Evolutionary conservation across 2,113 vertebrate genomes (phyloP), one percentile per base, ranked within the genome.

Genomic region (Petromus typicus): DNA sequence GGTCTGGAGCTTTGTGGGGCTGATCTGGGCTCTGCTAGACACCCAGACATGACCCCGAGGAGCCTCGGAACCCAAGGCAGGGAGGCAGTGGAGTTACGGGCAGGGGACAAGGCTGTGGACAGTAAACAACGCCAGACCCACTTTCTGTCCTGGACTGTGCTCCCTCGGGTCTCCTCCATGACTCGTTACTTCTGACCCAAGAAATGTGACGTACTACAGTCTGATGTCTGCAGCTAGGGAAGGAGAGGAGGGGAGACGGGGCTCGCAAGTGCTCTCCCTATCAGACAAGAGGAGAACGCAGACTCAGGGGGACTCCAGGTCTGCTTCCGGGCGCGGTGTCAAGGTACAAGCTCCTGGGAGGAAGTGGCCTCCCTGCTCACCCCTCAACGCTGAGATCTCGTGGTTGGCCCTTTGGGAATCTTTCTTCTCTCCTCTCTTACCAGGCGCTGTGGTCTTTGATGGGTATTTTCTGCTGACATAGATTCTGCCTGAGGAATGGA

Each of bases 11-110:
- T 76, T 81, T 25, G 91, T 57, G 3, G 59, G 81, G 40, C 81
- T 48, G 54, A 34, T n/a, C 82, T 18, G 57, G 71, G 95, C 85
- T 71, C 82, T 79, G 88, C 78, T 59, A 43, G 94, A 82, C 30
- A 25, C 40, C 63, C 61, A 93, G 90, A 85, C 83, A 73, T 59
- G 78, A 37, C 43, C 30, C 16, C 51, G 40, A 59, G 87, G 76
- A 81, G 67, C 23, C 61, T 95, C 17, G 3, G 51, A 43, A 43
- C 69, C 40, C 0, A 8, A 84, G 84, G 37, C 40, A 56, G n/a
- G 75, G 27, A 80, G 51, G 30, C 43, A 22, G 30, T 8, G 89
- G 89, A 67, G 48, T 27, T 37, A 7, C 3, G 25, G 34, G 75
- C 48, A 82, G 43, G 43, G 73, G 25, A n/a, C n/a, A 73, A 57